phyloP scores from a whole-genome alignment of 2,797 vertebrate genomes.

The Smutsia temminckii region DNA sequence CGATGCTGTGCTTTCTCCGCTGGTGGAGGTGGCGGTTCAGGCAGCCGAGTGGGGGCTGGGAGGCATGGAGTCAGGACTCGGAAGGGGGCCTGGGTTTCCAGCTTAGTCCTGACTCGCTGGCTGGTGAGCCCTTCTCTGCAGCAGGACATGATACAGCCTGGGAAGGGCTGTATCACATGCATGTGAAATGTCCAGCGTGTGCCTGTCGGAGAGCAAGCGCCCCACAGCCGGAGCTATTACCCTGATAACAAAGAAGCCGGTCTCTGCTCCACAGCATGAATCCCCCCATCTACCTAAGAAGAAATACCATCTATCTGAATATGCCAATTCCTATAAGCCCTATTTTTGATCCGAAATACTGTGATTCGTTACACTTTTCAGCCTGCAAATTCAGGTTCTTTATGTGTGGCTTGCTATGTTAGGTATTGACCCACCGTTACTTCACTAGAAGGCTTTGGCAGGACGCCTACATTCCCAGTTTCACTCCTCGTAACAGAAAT shows the following conservation, averaged over 20 bases:
- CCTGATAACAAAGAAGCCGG: background rate
- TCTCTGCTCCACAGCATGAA: background rate
- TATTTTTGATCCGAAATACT: constrained; percentile 55
- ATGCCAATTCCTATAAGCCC: background rate
- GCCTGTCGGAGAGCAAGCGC: background rate
- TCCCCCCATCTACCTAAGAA: background rate
- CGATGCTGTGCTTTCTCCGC: background rate
- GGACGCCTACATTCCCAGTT: constrained; percentile 4
- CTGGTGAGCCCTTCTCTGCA: background rate
- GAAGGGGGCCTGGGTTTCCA: background rate
- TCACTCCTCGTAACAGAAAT: background rate
- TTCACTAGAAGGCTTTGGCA: constrained; percentile 46
- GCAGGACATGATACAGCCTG: background rate
- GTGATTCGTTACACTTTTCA: constrained; percentile 35
- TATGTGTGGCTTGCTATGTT: constrained; percentile 46
- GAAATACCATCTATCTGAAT: constrained; percentile 26
- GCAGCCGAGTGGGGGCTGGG: background rate
- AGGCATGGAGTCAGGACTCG: background rate
- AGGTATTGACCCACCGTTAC: background rate
- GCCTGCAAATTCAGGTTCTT: constrained; percentile 43
- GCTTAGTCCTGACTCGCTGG: background rate
- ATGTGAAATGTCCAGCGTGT: background rate
- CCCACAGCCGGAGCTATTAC: background rate
- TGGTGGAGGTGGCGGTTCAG: background rate
- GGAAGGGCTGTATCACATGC: background rate